phyloP scores from a whole-genome alignment of 64 coral and sea anemone species.

The Stylophora pistillata region DNA sequence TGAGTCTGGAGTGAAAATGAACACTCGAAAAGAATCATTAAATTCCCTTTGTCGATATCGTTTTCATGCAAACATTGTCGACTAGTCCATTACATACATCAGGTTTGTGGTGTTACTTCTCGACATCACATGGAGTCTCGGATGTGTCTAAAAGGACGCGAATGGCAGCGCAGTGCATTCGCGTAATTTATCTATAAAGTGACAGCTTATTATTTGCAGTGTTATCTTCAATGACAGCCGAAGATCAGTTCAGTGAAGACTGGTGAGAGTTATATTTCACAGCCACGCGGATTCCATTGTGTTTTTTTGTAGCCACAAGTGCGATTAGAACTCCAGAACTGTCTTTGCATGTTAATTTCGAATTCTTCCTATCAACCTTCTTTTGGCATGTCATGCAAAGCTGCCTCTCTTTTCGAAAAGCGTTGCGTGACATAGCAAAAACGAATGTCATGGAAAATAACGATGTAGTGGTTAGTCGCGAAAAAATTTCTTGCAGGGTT shows the following conservation, averaged over 20 bases:
- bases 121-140: not conserved
- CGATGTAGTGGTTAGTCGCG: too few species aligned
- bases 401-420: too few species aligned
- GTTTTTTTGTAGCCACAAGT: too few species aligned
- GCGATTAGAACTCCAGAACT: too few species aligned
- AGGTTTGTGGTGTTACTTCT: not conserved
- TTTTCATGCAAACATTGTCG: conserved; percentile 16
- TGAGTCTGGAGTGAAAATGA: not conserved
- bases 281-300: not conserved
- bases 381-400: too few species aligned
- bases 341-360: too few species aligned
- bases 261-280: not conserved
- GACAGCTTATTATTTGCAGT: not conserved
- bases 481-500: too few species aligned
- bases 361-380: too few species aligned
- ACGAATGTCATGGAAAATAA: too few species aligned
- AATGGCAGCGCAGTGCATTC: not conserved
- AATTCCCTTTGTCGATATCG: not conserved
- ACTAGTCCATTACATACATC: not conserved
- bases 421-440: too few species aligned
- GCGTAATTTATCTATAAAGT: not conserved
- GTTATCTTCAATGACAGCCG: not conserved
- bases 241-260: not conserved
- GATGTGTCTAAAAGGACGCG: not conserved
- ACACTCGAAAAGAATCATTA: not conserved